A percentile compares a stretch with the other conserved stretches of the same genome.
Evolutionary conservation across 2,888 invertebrate species (phyloP).

Genomic region (Strigamia crassipes): DNA sequence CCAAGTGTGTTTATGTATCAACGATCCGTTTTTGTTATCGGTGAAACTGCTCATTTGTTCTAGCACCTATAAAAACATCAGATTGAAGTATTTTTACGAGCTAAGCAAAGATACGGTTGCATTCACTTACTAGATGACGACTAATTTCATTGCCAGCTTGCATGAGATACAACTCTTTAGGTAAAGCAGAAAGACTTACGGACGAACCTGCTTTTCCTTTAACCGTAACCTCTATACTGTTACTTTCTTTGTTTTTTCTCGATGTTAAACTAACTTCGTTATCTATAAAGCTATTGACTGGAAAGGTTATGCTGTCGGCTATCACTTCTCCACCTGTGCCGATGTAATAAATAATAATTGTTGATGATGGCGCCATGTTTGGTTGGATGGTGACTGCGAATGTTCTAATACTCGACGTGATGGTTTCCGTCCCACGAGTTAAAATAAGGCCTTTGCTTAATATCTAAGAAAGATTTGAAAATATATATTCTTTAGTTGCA

Average conservation of each 20-base stretch:
- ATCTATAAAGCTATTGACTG: conserved; percentile 90
- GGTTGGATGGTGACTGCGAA: conserved; percentile 62
- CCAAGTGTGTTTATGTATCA: conserved; percentile 73
- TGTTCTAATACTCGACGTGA: conserved; percentile 67
- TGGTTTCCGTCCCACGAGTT: conserved; percentile 80
- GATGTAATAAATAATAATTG: conserved; percentile 85
- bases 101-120: conserved; percentile 67
- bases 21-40: conserved; percentile 81
- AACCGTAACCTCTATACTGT: conserved; percentile 89
- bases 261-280: conserved; percentile 73
- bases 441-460: conserved; percentile 91
- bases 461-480: conserved; percentile 59
- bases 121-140: conserved; percentile 51
- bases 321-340: conserved; percentile 79
- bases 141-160: conserved; percentile 83
- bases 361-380: conserved; percentile 80
- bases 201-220: conserved; percentile 93
- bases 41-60: conserved; percentile 87
- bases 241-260: conserved; percentile 89
- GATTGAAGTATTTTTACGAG: conserved; percentile 64
- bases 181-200: conserved; percentile 88
- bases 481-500: background rate
- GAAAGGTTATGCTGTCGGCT: conserved; percentile 93
- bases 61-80: conserved; percentile 66
- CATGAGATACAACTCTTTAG: conserved; percentile 87